Evolutionary conservation across 1,140 invertebrate genomes (phyloP).

Genomic region (Rhynchophorus ferrugineus): DNA sequence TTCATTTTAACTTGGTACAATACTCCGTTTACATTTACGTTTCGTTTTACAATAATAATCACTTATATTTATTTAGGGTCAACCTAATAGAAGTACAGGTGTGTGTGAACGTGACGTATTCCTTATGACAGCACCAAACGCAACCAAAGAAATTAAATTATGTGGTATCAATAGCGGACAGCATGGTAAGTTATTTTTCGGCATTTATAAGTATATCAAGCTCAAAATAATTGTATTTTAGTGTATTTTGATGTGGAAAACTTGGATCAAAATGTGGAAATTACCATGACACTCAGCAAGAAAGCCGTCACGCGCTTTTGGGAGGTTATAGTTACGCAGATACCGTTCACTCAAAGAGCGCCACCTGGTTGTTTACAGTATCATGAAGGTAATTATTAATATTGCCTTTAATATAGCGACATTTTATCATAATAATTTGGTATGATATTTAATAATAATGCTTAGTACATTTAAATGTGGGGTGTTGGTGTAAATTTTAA

Average conservation of each 20-base stretch:
- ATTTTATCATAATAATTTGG: slow-evolving; percentile 2
- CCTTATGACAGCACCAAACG: slow-evolving; percentile 49
- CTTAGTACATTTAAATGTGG: too few relatives aligned
- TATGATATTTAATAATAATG: too few relatives aligned
- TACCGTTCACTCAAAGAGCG: slow-evolving; percentile 64
- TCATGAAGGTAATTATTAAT: slow-evolving; percentile 41
- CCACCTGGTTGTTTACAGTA: slow-evolving; percentile 70
- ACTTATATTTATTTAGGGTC: slow-evolving; percentile 50
- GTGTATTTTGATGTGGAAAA: slow-evolving; percentile 61
- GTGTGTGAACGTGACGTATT: slow-evolving; percentile 69
- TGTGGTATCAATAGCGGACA: slow-evolving; percentile 79
- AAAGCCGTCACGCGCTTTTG: slow-evolving; percentile 58
- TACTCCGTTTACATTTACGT: too few relatives aligned
- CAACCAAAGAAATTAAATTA: slow-evolving; percentile 51
- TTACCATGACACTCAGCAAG: slow-evolving; percentile 50
- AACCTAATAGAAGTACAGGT: slow-evolving; percentile 70
- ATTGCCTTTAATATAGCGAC: slow-evolving; percentile 37
- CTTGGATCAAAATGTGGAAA: slow-evolving; percentile 40
- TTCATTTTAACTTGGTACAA: slow-evolving; percentile 76
- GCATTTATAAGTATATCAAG: slow-evolving; percentile 1
- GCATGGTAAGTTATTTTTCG: slow-evolving; percentile 50
- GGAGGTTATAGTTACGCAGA: slow-evolving; percentile 58
- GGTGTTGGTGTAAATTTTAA: too few relatives aligned
- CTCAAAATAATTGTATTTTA: slow-evolving; percentile 33
- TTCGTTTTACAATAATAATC: not conserved